These are phyloP conservation scores for Byasa hedistus DNA, from an alignment of 2,888 invertebrate genomes.

Conservation along the genomic window DNA sequence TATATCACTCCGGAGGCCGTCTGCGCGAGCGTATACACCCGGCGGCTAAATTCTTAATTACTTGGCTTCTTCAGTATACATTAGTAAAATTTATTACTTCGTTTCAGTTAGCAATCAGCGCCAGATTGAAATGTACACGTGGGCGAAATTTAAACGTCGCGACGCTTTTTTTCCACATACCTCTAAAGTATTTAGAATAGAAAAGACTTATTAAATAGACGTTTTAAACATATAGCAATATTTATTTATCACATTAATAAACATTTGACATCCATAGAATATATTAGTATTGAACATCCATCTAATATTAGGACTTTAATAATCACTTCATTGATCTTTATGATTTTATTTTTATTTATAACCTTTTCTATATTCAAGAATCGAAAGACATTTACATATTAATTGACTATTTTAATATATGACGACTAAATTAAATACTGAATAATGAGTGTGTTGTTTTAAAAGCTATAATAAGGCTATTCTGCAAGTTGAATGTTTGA, in stretches of 20 bases:
- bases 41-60: slow-evolving; percentile 46
- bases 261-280: background rate
- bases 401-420: slow-evolving; percentile 10
- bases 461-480: slow-evolving; percentile 23
- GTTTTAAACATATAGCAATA: slow-evolving; percentile 8
- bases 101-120: slow-evolving; percentile 23
- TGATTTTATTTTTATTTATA: background rate
- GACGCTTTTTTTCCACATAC: background rate
- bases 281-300: background rate
- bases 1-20: slow-evolving; percentile 33
- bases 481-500: slow-evolving; percentile 15
- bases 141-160: slow-evolving; percentile 19
- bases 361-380: background rate
- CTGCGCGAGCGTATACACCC: slow-evolving; percentile 33
- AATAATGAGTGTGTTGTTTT: slow-evolving; percentile 20
- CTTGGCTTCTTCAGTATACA: slow-evolving; percentile 50
- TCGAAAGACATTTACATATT: background rate
- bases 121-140: slow-evolving; percentile 37
- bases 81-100: slow-evolving; percentile 40
- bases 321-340: no score
- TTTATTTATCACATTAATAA: slow-evolving; percentile 1
- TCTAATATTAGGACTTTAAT: background rate
- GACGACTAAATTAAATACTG: slow-evolving; percentile 20
- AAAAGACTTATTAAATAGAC: slow-evolving; percentile 9
- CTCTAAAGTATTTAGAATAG: no score